Percentiles rank a stretch among this genome's conserved stretches.
These are phyloP conservation scores for Styela plicata DNA, from an alignment of 23 tunicate genomes.

Conservation along the genomic window DNA sequence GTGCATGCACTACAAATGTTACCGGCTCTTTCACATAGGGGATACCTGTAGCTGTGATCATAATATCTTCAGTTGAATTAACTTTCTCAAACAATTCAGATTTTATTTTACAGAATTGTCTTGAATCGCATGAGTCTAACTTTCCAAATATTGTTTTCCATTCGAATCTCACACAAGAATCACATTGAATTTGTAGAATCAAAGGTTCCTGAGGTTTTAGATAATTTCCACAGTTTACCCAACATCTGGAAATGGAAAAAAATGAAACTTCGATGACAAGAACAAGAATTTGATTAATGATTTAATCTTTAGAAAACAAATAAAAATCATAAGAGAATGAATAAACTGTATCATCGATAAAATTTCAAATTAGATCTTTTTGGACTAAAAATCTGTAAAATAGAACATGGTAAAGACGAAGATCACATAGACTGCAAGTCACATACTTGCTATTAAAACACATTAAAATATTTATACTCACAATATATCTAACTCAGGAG, in stretches of 20 bases:
- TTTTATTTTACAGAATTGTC: background rate
- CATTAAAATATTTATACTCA: background rate
- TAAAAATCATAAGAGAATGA: too few relatives aligned
- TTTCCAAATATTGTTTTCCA: constrained; percentile 8
- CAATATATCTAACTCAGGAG: background rate
- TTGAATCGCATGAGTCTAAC: background rate
- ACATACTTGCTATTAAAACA: background rate
- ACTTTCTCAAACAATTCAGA: background rate
- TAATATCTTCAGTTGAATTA: background rate
- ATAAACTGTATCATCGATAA: too few relatives aligned
- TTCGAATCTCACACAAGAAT: constrained; percentile 5
- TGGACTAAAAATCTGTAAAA: too few relatives aligned
- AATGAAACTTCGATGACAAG: too few relatives aligned
- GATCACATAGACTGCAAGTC: background rate
- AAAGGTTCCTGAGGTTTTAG: constrained; percentile 16
- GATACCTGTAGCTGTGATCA: background rate
- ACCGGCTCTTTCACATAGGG: too few relatives aligned
- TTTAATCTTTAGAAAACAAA: background rate
- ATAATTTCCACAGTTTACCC: background rate
- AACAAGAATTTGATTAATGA: too few relatives aligned
- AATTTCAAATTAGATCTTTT: too few relatives aligned
- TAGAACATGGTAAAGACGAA: too few relatives aligned
- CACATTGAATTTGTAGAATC: constrained; percentile 12
- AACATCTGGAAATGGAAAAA: background rate
- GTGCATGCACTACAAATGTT: too few relatives aligned